These are phyloP conservation scores for Arizona elegans DNA, from an alignment of 2,113 vertebrate genomes.

Conservation along the genomic window DNA sequence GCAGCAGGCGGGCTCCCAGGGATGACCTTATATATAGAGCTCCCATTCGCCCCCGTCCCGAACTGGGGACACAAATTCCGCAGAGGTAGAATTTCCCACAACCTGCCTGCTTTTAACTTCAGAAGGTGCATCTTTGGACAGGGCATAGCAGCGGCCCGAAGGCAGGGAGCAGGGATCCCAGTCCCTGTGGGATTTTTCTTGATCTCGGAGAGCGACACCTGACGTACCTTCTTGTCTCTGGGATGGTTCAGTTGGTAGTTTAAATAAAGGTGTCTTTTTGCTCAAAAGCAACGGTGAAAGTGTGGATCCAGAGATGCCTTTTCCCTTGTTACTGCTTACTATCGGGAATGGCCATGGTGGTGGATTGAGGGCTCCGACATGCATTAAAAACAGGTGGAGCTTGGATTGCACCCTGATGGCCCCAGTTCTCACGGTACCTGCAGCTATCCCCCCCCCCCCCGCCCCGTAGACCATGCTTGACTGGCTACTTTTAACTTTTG, in stretches of 20 bases:
- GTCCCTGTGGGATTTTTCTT: neutral
- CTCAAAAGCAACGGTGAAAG: neutral
- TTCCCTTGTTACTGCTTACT: neutral
- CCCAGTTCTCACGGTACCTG: neutral
- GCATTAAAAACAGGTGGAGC: neutral
- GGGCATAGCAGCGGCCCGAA: neutral
- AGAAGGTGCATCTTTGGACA: neutral
- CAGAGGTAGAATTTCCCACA: neutral
- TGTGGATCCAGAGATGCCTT: neutral
- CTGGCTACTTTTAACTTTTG: neutral
- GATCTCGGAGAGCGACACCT: neutral
- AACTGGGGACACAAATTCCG: neutral
- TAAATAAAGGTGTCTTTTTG: neutral
- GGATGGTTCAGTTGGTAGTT: neutral
- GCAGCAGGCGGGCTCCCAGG: neutral
- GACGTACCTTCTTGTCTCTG: neutral
- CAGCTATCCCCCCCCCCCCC: neutral
- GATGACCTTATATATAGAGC: neutral
- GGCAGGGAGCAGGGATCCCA: neutral
- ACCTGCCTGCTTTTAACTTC: neutral
- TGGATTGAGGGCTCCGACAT: neutral
- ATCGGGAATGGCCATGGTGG: neutral
- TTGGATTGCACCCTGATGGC: neutral
- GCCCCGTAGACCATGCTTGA: neutral
- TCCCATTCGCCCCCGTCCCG: too few species aligned